A percentile compares a stretch with the other conserved stretches of the same genome.
These are phyloP conservation scores for Sussaba pulchella DNA, from an alignment of 2,888 invertebrate species.

Conservation along the genomic window DNA sequence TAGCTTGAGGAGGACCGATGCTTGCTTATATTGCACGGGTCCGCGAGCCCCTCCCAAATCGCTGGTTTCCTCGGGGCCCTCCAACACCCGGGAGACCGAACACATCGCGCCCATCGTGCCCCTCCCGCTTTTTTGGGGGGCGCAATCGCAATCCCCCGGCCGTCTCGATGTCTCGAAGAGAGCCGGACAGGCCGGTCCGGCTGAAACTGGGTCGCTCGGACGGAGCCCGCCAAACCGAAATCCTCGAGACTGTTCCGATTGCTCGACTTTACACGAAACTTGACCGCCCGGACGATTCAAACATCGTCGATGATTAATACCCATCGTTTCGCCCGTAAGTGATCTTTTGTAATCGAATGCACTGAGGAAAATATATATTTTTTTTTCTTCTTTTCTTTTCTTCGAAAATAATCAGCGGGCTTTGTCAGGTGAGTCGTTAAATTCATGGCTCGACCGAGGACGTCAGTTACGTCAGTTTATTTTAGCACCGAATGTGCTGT, in stretches of 20 bases:
- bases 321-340: not conserved
- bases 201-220: conserved; percentile 71
- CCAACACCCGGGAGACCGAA: conserved; percentile 69
- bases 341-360: conserved; percentile 13
- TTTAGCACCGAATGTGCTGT: no score
- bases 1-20: conserved; percentile 71
- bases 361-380: not conserved
- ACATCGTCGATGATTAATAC: not conserved
- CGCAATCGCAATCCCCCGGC: conserved; percentile 48
- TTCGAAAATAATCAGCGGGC: no score
- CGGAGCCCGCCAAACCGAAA: conserved; percentile 38
- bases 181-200: conserved; percentile 59
- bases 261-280: conserved; percentile 1
- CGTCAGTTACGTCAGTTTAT: no score
- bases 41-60: conserved; percentile 73
- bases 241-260: conserved; percentile 21
- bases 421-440: no score
- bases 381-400: no score
- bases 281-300: conserved; percentile 1
- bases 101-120: conserved; percentile 60
- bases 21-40: conserved; percentile 77
- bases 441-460: no score
- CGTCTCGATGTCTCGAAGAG: conserved; percentile 45
- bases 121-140: conserved; percentile 67
- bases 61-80: conserved; percentile 71